Percentiles rank a stretch among this genome's conserved stretches.
Conservation (phyloP, 2,113 vertebrate species). For the Bos taurus region DNA sequence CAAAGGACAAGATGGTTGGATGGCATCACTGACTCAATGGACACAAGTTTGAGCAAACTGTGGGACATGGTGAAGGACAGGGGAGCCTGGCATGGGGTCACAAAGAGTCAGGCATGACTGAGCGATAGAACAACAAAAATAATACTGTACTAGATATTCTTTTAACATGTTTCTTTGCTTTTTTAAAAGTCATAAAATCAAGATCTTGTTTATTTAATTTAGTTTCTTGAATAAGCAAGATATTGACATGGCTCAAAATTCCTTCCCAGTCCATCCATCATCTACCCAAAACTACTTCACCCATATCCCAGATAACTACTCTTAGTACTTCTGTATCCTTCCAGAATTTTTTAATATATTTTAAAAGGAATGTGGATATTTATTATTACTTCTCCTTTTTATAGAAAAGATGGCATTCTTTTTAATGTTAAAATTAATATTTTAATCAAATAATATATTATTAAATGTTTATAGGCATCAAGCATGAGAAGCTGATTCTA, state of each 20-base stretch:
- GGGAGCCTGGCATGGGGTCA: neutral
- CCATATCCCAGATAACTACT: neutral
- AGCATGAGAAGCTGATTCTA: neutral
- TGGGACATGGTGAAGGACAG: neutral
- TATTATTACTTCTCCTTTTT: neutral
- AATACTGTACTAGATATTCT: neutral
- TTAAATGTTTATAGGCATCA: neutral
- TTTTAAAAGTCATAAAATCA: neutral
- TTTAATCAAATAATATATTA: slow-evolving; percentile 8
- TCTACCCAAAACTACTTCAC: neutral
- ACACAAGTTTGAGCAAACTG: neutral
- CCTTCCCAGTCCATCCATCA: neutral
- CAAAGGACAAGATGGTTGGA: neutral
- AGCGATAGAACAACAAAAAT: neutral
- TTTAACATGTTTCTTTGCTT: neutral
- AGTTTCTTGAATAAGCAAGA: neutral
- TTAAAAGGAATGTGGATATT: neutral
- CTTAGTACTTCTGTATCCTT: neutral
- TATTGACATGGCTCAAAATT: neutral
- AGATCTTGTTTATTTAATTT: neutral
- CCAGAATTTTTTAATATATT: neutral
- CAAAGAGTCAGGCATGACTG: neutral
- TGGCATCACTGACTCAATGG: neutral
- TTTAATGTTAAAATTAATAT: slow-evolving; percentile 5
- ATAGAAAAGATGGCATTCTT: neutral